phyloP scores from a whole-genome alignment of 2,888 invertebrate species.

The Lasioglossum oenotherae region DNA sequence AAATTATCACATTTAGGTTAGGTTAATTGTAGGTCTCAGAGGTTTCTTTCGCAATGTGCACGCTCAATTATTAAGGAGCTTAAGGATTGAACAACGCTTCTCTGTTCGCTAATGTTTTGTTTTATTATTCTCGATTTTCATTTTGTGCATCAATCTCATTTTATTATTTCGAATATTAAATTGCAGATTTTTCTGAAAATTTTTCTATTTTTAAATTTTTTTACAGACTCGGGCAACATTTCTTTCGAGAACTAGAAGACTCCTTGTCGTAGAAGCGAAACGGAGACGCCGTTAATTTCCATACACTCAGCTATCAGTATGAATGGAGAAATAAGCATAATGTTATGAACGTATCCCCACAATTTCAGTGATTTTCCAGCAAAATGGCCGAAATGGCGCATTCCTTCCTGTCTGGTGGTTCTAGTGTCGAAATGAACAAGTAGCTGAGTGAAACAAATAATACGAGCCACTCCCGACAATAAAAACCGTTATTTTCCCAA shows the following conservation, averaged over 20 bases:
- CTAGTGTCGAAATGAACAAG: not conserved
- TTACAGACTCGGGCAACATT: not conserved
- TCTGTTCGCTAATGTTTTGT: not conserved
- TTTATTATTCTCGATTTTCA: not conserved
- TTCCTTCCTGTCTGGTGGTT: not conserved
- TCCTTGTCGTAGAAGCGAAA: not conserved
- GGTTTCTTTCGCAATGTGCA: not conserved
- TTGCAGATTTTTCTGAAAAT: not conserved
- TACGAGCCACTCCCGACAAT: not conserved
- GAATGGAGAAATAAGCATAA: not conserved
- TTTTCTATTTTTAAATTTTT: not conserved
- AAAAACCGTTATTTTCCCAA: not conserved
- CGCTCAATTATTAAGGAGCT: not conserved
- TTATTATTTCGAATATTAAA: not conserved
- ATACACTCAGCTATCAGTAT: not conserved
- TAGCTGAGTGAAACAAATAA: not conserved
- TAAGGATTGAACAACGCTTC: not conserved
- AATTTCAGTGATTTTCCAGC: not conserved
- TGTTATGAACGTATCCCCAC: not conserved
- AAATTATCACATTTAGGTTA: not conserved
- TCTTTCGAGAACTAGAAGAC: not conserved
- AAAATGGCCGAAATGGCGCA: not conserved
- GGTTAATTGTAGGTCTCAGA: not conserved
- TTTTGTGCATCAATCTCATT: not conserved
- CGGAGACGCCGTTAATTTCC: not conserved